phyloP scores from a whole-genome alignment of 1,140 invertebrate genomes.

The Macrotrachela quadricornifera region DNA sequence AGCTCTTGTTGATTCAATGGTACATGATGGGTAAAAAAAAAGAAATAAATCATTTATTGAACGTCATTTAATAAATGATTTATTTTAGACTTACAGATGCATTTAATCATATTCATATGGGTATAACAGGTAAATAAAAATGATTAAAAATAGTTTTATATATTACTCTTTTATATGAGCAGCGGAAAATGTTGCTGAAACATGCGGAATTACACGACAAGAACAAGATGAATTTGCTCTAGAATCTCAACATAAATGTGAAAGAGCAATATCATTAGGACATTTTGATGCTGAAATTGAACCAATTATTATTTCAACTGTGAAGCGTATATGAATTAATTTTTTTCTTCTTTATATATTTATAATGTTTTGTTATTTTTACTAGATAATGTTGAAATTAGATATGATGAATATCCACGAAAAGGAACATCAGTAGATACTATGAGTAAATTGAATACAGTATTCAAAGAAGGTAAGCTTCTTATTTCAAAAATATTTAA shows the following conservation, averaged over 20 bases:
- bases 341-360: conserved; percentile 42
- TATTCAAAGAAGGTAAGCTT: conserved; percentile 63
- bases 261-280: conserved; percentile 40
- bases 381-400: conserved; percentile 42
- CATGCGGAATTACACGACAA: conserved; percentile 43
- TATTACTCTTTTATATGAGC: neutral
- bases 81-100: conserved; percentile 56
- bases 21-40: conserved; percentile 41
- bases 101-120: conserved; percentile 58
- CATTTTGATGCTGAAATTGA: conserved; percentile 38
- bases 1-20: conserved; percentile 44
- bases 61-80: conserved; percentile 36
- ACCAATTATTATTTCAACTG: conserved; percentile 47
- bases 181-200: conserved; percentile 54
- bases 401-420: conserved; percentile 28
- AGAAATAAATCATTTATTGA: too few relatives aligned
- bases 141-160: neutral
- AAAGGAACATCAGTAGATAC: conserved; percentile 20
- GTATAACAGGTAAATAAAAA: conserved; percentile 45
- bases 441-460: conserved; percentile 26
- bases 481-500: too few relatives aligned
- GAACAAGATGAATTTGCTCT: conserved; percentile 53
- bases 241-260: conserved; percentile 47
- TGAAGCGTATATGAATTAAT: conserved; percentile 50
- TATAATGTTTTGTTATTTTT: conserved; percentile 60